Evolutionary conservation across 2,888 invertebrate genomes (phyloP).

Genomic region (Autographa gamma): DNA sequence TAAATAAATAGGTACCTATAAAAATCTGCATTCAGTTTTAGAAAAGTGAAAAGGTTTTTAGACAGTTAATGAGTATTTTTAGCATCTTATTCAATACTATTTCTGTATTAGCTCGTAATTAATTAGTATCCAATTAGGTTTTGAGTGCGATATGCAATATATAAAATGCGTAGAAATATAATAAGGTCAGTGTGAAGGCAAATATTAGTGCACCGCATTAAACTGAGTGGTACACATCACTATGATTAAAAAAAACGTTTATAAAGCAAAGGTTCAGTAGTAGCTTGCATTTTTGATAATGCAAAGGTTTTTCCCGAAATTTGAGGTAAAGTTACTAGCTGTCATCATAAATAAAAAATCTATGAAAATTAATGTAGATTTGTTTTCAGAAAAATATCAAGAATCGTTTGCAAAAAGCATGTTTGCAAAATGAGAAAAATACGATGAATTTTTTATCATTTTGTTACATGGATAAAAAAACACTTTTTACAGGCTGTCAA

Average conservation of each 20-base stretch:
- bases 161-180: conserved; percentile 23
- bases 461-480: background rate
- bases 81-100: background rate
- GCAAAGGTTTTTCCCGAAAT: too few species aligned
- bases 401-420: background rate
- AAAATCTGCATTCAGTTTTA: too few species aligned
- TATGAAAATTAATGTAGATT: too few species aligned
- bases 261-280: background rate
- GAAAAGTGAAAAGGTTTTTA: too few species aligned
- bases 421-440: background rate
- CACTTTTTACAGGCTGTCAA: background rate
- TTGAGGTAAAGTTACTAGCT: too few species aligned
- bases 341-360: too few species aligned
- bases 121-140: background rate
- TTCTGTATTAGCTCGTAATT: background rate
- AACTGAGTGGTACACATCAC: conserved; percentile 34
- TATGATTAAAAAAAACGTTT: conserved; percentile 38
- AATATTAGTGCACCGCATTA: conserved; percentile 46
- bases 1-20: too few species aligned
- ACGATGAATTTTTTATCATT: background rate
- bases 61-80: too few species aligned
- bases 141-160: background rate
- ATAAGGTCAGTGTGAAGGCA: conserved; percentile 44
- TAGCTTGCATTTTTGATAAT: conserved; percentile 3
- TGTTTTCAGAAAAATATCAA: background rate